Evolutionary conservation across 2,888 invertebrate genomes (phyloP), one percentile per base, ranked within the genome.

Genomic region (Melipona beecheii): DNA sequence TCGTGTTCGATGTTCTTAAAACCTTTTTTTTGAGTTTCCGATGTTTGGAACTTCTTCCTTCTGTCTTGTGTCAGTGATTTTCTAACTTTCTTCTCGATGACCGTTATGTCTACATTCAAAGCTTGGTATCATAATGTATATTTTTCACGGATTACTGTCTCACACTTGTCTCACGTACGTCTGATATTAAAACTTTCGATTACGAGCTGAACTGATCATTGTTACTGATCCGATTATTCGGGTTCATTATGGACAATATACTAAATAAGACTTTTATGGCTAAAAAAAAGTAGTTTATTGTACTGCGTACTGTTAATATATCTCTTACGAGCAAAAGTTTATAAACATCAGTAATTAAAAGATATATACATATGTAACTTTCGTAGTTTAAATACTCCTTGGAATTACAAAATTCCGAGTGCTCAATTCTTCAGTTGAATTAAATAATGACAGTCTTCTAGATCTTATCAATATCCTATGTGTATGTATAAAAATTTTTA

Each of bases 91-190:
- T 5, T 68, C 24, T 71, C 62, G 62, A 78, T 87, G 78, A 66
- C 52, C 76, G 58, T 76, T 72, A 65, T 54, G 75, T 68, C 65
- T 27, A 31, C 65, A 24, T 60, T 70, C 56, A 77, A 87, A 80
- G 43, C 43, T 73, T 87, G 78, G 81, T 87, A 87, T 85, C 72
- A 69, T 84, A 81, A 56, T 54, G 58, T 69, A 80, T 74, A 80
- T 71, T 74, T 52, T 81, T 84, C 75, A 72, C 31, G 64, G 52
- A 77, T 21, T 43, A 77, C n/a, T n/a, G 24, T 52, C 31, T 56
- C 56, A n/a, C 21, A n/a, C n/a, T 4, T n/a, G 15, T 56, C 13
- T 56, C 56, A 0, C 13, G n/a, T 11, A 5, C 15, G n/a, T 58
- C n/a, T 58, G 15, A 58, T 58, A 58, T 36, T n/a, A 11, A 43